Base-by-base conservation (phyloP, 2,888 invertebrate genomes). In the Eupithecia abbreviata region DNA sequence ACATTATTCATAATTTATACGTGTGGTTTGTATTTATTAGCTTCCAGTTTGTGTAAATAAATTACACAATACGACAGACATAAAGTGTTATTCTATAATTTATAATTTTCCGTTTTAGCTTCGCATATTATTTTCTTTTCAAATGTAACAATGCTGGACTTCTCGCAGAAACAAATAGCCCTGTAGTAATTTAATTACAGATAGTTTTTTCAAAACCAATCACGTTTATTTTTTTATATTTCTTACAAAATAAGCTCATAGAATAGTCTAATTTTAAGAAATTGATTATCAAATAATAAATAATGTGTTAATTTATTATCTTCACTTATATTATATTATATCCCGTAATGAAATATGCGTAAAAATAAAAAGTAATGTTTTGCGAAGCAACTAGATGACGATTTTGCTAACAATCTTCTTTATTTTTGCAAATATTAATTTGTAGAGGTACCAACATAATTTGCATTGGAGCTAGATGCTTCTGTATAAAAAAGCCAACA, bases 41-140 rank as follows among this genome's bases (percentile, higher is more conserved):
- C 45, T 72, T 62, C 18, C 47, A 69, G 69, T 66, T 42, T n/a
- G 68, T 68, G 55, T 71, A 62, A 13, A 73, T 66, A 71, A 71
- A 71, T 72, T 45, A 45, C 62, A 66, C 30, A 18, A 69, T 69
- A 69, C 47, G 69, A 66, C 49, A 73, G 30, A 18, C 65, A 43
- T 45, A n/a, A 58, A n/a, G 43, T 42, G 13, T 41, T 66, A 66
- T 6, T 66, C 13, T 66, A 41, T 15, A 30, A 30, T 30, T 30
- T 30, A 30, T 30, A 30, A 66, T 15, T 15, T 42, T 66, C 6
- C 6, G 66, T 66, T 42, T 66, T 15, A 42, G 42, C 30, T 58
- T 58, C 10, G 18, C 18, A 58, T 10, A 30, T 58, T 18, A 18
- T 9, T 58, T 58, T 62, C 30, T 62, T 30, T 62, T 12, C 10